Evolutionary conservation across 2,797 vertebrate species (phyloP).

Genomic region (Sciurus carolinensis): DNA sequence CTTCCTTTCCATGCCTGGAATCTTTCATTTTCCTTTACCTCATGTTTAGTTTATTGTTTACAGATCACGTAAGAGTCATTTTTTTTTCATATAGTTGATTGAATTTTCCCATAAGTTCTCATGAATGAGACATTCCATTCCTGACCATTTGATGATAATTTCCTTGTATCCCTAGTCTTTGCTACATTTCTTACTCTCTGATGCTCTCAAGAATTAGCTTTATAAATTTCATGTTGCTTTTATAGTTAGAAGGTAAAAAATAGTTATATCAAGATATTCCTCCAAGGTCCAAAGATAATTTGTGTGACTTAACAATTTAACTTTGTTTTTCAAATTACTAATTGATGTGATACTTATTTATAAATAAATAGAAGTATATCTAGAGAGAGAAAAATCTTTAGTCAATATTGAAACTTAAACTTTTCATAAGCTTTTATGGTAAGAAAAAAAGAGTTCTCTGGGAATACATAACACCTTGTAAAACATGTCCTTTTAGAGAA

Average conservation of each 20-base stretch:
- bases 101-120: not conserved
- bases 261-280: too few relatives aligned
- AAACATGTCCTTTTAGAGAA: conserved; percentile 17
- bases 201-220: too few relatives aligned
- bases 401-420: not conserved
- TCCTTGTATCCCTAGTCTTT: too few relatives aligned
- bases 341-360: too few relatives aligned
- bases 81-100: not conserved
- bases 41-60: not conserved
- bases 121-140: not conserved
- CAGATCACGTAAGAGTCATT: not conserved
- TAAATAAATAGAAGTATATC: too few relatives aligned
- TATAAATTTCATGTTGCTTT: too few relatives aligned
- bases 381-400: not conserved
- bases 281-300: too few relatives aligned
- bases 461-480: not conserved
- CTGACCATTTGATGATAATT: not conserved
- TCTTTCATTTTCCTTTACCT: too few relatives aligned
- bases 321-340: too few relatives aligned
- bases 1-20: not conserved
- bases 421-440: not conserved
- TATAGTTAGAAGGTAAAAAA: too few relatives aligned
- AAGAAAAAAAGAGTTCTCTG: not conserved
- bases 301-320: too few relatives aligned
- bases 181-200: too few relatives aligned